Percentiles rank a stretch among this genome's conserved stretches.
Evolutionary conservation across 2,888 invertebrate genomes (phyloP).

Genomic region (Clivina fossor): DNA sequence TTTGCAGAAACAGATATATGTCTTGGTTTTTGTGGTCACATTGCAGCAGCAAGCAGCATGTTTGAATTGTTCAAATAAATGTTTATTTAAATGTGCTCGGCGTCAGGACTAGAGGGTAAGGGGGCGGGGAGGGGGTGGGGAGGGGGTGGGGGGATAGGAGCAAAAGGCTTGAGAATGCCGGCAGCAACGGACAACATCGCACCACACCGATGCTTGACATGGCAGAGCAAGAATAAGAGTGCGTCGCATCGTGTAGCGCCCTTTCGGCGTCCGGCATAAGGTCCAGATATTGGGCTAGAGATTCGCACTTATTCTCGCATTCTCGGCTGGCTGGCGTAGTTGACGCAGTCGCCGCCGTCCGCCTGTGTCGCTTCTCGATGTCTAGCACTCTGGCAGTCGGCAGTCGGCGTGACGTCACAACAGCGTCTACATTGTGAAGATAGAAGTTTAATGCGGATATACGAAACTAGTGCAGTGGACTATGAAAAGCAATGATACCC

Average conservation of each 20-base stretch:
- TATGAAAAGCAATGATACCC: slow-evolving; percentile 35
- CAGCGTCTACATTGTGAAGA: slow-evolving; percentile 31
- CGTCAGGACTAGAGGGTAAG: too few relatives aligned
- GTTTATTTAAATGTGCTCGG: too few relatives aligned
- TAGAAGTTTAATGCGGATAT: slow-evolving; percentile 33
- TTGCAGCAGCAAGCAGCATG: not conserved
- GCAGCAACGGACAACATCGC: too few relatives aligned
- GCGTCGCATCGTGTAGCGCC: too few relatives aligned
- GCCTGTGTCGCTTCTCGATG: not conserved
- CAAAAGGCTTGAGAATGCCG: too few relatives aligned
- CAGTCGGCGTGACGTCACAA: slow-evolving; percentile 26
- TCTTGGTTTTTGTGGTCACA: not conserved
- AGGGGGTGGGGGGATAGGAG: too few relatives aligned
- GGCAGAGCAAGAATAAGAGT: too few relatives aligned
- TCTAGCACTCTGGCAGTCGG: not conserved
- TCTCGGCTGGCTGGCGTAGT: not conserved
- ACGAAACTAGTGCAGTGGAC: slow-evolving; percentile 35
- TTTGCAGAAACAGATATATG: too few relatives aligned
- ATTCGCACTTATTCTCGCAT: slow-evolving; percentile 9
- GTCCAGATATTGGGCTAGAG: not conserved
- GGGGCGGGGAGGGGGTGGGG: too few relatives aligned
- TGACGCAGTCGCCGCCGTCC: not conserved
- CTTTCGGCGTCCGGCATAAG: too few relatives aligned
- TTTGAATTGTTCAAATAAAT: too few relatives aligned
- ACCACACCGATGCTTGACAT: too few relatives aligned